Evolutionary conservation across 2,888 invertebrate genomes (phyloP), one percentile per base, ranked within the genome.

Genomic region (Aphrophora alni): DNA sequence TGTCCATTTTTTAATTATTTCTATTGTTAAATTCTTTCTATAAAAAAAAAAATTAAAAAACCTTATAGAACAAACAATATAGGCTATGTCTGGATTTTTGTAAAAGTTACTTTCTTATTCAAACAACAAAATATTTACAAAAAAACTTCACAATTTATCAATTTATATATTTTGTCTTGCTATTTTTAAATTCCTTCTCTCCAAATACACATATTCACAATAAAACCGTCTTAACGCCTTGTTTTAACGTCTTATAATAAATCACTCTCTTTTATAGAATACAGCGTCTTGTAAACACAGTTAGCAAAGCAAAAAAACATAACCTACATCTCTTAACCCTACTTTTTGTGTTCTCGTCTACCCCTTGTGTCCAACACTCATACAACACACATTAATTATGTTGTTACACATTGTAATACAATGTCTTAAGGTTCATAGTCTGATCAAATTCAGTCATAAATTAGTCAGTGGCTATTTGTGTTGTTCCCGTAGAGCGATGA

Each of bases 361-460:
- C n/a, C 59, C 59, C 59, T 5, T 4, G 59, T 59, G 59, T 21
- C 12, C 59, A 59, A 59, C 59, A 59, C 59, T 2, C 59, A 59
- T n/a, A n/a, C 12, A 59, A 59, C 59, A 59, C 12, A 21, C 59
- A 21, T 59, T 59, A 59, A 59, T 59, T 59, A 59, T 59, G 2
- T 14, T 10, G 59, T 59, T 59, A 59, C 59, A 59, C 59, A 59
- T 21, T 59, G 21, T 59, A 59, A 59, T 21, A 59, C 59, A 59
- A 59, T 59, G 59, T 59, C 59, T 59, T 59, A 21, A n/a, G n/a
- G 59, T 59, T 59, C 21, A 59, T 59, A 59, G 59, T 59, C 21
- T 59, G 59, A 59, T 59, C 59, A 59, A 59, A 59, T 59, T 59
- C 59, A 59, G 59, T 59, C 59, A 59, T 59, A 59, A 59, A 59